Percentiles rank a stretch among this genome's conserved stretches.
These are phyloP conservation scores for Drosophila mimica DNA, from an alignment of 2,888 invertebrate species.

Conservation along the genomic window DNA sequence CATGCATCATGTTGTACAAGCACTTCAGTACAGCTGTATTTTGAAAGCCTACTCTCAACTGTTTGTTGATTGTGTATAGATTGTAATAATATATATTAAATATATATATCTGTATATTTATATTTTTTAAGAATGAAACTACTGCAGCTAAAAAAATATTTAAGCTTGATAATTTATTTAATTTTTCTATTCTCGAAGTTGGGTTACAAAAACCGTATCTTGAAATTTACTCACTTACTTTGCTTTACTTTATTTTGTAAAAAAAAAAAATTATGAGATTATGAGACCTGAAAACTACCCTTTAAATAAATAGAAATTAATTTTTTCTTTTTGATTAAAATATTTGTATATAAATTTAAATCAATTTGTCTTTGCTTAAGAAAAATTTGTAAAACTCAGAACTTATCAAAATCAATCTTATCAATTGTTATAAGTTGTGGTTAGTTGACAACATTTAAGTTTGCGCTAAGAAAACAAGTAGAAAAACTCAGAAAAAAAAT, in stretches of 20 bases:
- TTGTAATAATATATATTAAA: neutral
- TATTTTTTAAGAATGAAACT: neutral
- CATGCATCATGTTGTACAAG: neutral
- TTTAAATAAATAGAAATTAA: too few species aligned
- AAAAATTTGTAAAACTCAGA: accelerated
- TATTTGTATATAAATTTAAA: too few species aligned
- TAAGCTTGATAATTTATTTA: too few species aligned
- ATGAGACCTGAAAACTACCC: too few species aligned
- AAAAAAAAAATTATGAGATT: too few species aligned
- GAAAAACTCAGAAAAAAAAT: neutral
- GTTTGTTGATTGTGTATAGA: neutral
- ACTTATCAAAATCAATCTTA: neutral
- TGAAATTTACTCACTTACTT: too few species aligned
- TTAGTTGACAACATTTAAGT: neutral
- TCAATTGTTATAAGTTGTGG: neutral
- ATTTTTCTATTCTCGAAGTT: too few species aligned
- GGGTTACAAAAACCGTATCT: neutral
- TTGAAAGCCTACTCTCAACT: too few species aligned
- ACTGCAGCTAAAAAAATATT: neutral
- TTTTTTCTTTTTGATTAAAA: too few species aligned
- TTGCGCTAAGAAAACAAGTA: neutral
- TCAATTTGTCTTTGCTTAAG: neutral
- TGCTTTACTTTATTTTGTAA: neutral
- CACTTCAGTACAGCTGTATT: neutral
- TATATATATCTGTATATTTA: too few species aligned